A percentile compares a stretch with the other conserved stretches of the same genome.
These are phyloP conservation scores for Hylaeus anthracinus DNA, from an alignment of 1,140 invertebrate genomes.

Conservation along the genomic window DNA sequence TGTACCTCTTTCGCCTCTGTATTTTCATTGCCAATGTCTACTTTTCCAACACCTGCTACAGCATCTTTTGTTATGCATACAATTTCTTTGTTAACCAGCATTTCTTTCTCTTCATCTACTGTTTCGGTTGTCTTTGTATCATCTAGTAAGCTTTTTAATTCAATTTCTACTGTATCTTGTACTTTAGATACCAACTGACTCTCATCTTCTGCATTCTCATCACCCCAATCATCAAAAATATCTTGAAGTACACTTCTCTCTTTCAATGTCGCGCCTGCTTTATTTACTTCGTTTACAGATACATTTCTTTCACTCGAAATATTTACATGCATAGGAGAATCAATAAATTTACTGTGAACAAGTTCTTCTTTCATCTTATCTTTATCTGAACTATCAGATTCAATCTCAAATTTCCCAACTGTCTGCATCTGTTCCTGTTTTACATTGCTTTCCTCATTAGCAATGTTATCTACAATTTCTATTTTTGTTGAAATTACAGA, in stretches of 20 bases:
- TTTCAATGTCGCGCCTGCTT: slow-evolving; percentile 51
- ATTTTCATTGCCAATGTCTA: slow-evolving; percentile 29
- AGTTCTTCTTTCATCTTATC: slow-evolving; percentile 1
- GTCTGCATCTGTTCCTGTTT: background rate
- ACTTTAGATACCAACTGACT: slow-evolving; percentile 46
- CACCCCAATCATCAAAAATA: slow-evolving; percentile 79
- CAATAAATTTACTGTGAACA: background rate
- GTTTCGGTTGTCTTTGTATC: slow-evolving; percentile 63
- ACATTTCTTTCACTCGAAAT: slow-evolving; percentile 1
- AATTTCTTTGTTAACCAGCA: slow-evolving; percentile 55
- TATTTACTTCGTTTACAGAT: slow-evolving; percentile 1
- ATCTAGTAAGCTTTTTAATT: slow-evolving; percentile 75
- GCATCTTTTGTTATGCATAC: background rate
- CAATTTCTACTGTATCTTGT: slow-evolving; percentile 75
- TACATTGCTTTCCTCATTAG: background rate
- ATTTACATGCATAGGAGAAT: background rate
- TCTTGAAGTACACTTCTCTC: slow-evolving; percentile 77
- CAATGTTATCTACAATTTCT: background rate
- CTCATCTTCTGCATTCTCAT: slow-evolving; percentile 75
- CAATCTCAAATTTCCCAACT: slow-evolving; percentile 9
- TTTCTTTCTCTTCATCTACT: slow-evolving; percentile 39
- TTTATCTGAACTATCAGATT: slow-evolving; percentile 14
- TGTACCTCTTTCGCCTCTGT: background rate
- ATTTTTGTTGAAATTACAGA: slow-evolving; percentile 2
- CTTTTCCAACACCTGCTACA: slow-evolving; percentile 18